Base-by-base conservation (phyloP, 1,140 invertebrate genomes). In the Penaeus japonicus region DNA sequence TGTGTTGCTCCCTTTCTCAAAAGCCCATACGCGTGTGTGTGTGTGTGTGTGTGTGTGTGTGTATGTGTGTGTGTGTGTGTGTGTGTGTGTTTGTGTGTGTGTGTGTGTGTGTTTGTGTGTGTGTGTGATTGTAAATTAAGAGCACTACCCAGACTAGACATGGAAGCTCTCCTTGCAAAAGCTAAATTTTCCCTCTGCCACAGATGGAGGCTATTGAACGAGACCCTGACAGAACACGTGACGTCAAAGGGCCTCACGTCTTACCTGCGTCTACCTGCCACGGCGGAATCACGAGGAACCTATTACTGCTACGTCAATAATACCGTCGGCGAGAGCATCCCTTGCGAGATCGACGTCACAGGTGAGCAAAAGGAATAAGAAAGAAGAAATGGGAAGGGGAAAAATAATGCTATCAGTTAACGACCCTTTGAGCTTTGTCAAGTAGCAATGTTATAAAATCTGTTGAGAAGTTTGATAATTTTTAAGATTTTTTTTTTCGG, bases 271-370 rank as follows among this genome's bases (percentile, higher is more conserved):
- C 85, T 92, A 2, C 88, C 85, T 4, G 87, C 83, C 22, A 95
- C 92, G 95, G 94, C 91, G 93, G 96, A 15, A 93, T 93, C 3
- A 79, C 95, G 95, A 91, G 94, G 97, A 62, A 97, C 95, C 17
- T 98, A 97, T 92, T 94, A 96, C 81, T 98, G 97, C 92, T 94
- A 95, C 85, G 96, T 96, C 7, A 96, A 96, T 92, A 98, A 98
- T 93, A 94, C 95, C 1, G 95, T 97, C 20, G 97, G 97, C 47
- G 92, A 93, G 39, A 95, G 94, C 27, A 94, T 94, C 17, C 94
- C 96, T 1, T 98, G 97, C 92, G 96, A 97, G 92, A 94, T 95
- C 73, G 95, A 96, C 92, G 95, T 97, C 47, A 94, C 95, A 92
- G 96, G 96, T 96, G 93, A 94, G 94, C 12, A 65, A n/a, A 27